Evolutionary conservation across 2,888 invertebrate genomes (phyloP), one percentile per base, ranked within the genome.

Genomic region (Cosmia trapezina): DNA sequence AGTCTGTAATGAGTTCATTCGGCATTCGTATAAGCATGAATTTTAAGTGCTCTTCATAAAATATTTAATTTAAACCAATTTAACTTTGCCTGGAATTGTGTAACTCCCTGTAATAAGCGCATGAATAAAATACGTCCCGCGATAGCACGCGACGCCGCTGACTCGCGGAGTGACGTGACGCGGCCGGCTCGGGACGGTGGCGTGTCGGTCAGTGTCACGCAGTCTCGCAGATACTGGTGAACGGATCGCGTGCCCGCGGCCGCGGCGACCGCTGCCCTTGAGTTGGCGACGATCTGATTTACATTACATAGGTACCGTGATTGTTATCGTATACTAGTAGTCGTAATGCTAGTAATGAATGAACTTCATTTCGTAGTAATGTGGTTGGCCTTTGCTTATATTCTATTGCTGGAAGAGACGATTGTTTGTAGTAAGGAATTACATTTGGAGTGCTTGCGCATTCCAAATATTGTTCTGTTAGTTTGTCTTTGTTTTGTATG

Each of bases 241-340:
- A 19, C 45, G 54, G 62, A 22, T 79, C 53, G 83, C 80, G 80
- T 80, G 80, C 28, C 80, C 19, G 37, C 49, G 47, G 47, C 45
- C 43, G 47, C 67, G 51, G 53, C 47, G 41, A 33, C 63, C 53
- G 1, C 41, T 41, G 67, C 57, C 64, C 67, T 83, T 68, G 73
- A 33, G n/a, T n/a, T n/a, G n/a, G n/a, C 33, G 49, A 51, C 65
- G 14, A 57, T 51, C 62, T 67, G 22, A 43, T 47, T 60, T 60
- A 63, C 17, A 63, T n/a, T n/a, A n/a, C n/a, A n/a, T n/a, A n/a
- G n/a, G n/a, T 37, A 43, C 63, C 11, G 22, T 33, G 45, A 65
- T 53, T n/a, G 47, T 43, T 37, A 76, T 53, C 17, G 17, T 53
- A 19, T 37, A 33, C 1, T 22, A n/a, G n/a, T 4, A 19, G 6